These are phyloP conservation scores for Sebastolobus altivelis DNA, from an alignment of 2,797 vertebrate genomes.

Conservation along the genomic window DNA sequence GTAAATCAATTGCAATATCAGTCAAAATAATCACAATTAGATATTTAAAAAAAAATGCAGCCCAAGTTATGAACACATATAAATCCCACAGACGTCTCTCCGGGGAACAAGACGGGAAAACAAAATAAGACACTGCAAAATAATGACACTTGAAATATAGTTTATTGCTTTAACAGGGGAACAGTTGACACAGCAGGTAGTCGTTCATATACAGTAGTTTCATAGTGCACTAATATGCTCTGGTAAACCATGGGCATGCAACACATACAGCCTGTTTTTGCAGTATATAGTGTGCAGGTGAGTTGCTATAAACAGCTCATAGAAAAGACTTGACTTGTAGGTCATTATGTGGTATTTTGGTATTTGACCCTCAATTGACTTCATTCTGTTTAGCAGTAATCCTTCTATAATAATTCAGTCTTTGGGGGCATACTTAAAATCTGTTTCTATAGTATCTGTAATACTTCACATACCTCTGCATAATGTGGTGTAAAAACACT, in stretches of 20 bases:
- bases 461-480: slow-evolving; percentile 26
- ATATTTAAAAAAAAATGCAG: neutral
- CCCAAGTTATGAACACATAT: slow-evolving; percentile 1
- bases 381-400: slow-evolving; percentile 12
- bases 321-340: slow-evolving; percentile 37
- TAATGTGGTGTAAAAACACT: slow-evolving; percentile 49
- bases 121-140: slow-evolving; percentile 24
- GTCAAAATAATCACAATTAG: neutral
- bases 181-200: slow-evolving; percentile 3
- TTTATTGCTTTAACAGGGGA: slow-evolving; percentile 41
- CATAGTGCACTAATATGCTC: neutral
- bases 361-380: slow-evolving; percentile 66
- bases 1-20: neutral
- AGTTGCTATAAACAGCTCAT: slow-evolving; percentile 10
- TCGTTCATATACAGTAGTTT: neutral
- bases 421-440: slow-evolving; percentile 20
- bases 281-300: neutral
- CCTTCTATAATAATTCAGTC: slow-evolving; percentile 30
- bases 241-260: neutral
- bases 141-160: neutral
- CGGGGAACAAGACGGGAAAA: neutral
- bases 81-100: neutral
- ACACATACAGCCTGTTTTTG: neutral
- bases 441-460: slow-evolving; percentile 20
- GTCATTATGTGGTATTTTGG: slow-evolving; percentile 46